Evolutionary conservation across 2,797 vertebrate species (phyloP), one percentile per base, ranked within the genome.

Genomic region (Dendrocincla tyrannina): DNA sequence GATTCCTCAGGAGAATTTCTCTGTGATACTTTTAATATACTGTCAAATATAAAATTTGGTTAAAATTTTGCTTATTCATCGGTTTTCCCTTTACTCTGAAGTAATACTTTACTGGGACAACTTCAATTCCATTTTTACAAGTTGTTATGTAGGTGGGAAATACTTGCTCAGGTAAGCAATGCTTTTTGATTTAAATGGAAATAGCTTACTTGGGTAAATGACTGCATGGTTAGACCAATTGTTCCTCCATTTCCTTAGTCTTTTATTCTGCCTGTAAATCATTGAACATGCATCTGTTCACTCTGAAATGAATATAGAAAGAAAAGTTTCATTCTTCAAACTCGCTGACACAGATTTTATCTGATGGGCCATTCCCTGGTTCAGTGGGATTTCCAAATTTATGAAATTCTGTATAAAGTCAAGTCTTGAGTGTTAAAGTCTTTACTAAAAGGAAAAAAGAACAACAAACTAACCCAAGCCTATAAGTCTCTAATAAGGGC

Each of bases 121-220:
- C 37, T 90, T 80, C 3, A 22, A 37, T 75, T 85, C 46, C 17
- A 42, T 72, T 88, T 93, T 78, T 91, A 13, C n/a, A 56, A 69
- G 56, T 84, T 84, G 63, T 89, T 91, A 69, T 70, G 67, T 80
- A 78, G 69, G 59, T 88, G 47, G 59, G 23, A 92, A 91, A 81
- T 88, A 75, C 76, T 92, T 91, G 63, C 69, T 93, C 66, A 93
- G 70, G 77, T 94, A 88, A 82, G 92, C 73, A 94, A 50, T 60
- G 24, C 12, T 78, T 93, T 92, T 84, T 84, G 37, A 94, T 95
- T 93, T 93, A 90, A 88, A 96, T 93, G 79, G 83, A 95, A 93
- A 91, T 94, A 88, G 23, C 78, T 85, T 93, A 20, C 80, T 84
- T 95, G 76, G 41, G 67, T 90, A 92, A 93, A 91, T 56, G 56